phyloP scores from a whole-genome alignment of 2,113 vertebrate species.

The Saimiri boliviensis region DNA sequence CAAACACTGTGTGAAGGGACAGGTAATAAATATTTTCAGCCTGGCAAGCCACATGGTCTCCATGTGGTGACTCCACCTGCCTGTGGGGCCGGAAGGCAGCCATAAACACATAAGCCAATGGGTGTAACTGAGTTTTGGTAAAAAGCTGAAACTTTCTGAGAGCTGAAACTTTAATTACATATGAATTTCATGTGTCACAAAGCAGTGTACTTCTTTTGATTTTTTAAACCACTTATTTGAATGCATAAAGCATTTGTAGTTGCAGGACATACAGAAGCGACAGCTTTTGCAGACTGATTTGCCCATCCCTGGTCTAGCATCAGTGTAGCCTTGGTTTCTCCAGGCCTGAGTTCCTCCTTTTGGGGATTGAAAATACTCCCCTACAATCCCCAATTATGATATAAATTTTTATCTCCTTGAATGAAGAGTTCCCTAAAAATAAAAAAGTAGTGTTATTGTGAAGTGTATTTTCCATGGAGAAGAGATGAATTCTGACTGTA shows the following conservation, averaged over 20 bases:
- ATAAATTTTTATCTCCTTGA: not conserved
- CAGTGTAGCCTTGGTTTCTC: fast-evolving
- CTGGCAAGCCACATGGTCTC: not conserved
- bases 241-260: not conserved
- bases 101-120: fast-evolving
- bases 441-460: fast-evolving
- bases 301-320: fast-evolving
- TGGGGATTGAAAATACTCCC: too few relatives aligned
- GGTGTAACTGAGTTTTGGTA: fast-evolving
- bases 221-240: too few relatives aligned
- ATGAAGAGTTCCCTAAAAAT: not conserved
- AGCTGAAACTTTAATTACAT: not conserved
- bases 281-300: not conserved
- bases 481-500: fast-evolving
- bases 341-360: not conserved
- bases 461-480: not conserved
- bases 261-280: not conserved
- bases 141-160: fast-evolving
- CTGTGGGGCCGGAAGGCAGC: too few relatives aligned
- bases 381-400: fast-evolving
- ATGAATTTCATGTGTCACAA: not conserved
- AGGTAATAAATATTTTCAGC: not conserved
- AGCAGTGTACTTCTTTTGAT: not conserved
- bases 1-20: not conserved
- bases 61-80: not conserved